Base-by-base conservation (phyloP, 2,888 invertebrate species). In the Deilephila porcellus region DNA sequence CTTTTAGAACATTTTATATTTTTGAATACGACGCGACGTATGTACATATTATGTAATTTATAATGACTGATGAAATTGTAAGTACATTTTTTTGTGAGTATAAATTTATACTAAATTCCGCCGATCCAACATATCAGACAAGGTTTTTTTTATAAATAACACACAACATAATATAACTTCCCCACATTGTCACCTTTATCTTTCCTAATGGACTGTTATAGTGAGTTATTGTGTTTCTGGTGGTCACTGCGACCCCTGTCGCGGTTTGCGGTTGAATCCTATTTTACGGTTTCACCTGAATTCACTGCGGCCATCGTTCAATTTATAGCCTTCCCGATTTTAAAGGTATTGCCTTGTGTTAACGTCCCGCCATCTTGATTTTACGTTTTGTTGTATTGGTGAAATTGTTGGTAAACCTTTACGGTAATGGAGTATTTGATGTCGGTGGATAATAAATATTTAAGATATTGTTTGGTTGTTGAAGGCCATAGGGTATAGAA, bases 261-360 rank as follows among this genome's bases (percentile, higher is more conserved):
- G 67, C 25, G 45, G 45, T 67, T 67, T 20, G 45, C 45, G 45
- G 67, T 67, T 67, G 59, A 20, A 72, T 56, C 53, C 37, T 59
- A 4, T 67, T 67, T 73, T 73, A 73, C 72, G 67, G 67, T 73
- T 25, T 2, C 59, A 34, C 45, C 19, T 59, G 64, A 73, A 59
- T 73, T 73, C 67, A 67, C 25, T 53, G 56, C 59, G 56, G 67
- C 17, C 59, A 20, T 25, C 67, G 45, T 45, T 5, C 19, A 67
- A 73, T 73, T 67, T 73, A 73, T 73, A 37, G 72, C 64, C 25
- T 67, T 67, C 59, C 67, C 59, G 59, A 56, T 73, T 73, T 67
- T 25, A 64, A 56, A 64, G 64, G 29, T 52, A 56, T 34, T 37
- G 19, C 37, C 62, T 71, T 56, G 56, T n/a, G 70, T 71, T 67